A percentile compares a stretch with the other conserved stretches of the same genome.
phyloP scores from a whole-genome alignment of 2,888 invertebrate genomes.

The Chelonus formosanus region DNA sequence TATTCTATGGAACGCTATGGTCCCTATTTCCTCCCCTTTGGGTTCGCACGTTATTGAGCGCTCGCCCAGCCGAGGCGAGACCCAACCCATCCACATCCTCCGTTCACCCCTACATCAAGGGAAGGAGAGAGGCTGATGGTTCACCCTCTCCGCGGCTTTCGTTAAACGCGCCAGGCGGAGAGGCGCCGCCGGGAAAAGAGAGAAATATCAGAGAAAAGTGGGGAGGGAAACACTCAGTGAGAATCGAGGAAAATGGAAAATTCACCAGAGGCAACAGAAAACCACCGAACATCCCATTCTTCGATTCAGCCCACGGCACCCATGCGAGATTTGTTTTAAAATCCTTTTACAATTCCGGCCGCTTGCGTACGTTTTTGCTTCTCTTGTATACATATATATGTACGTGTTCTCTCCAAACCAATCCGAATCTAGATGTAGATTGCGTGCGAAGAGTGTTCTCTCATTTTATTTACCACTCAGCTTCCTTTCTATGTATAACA shows the following conservation, averaged over 20 bases:
- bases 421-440: constrained; percentile 49
- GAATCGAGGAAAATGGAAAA: constrained; percentile 60
- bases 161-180: constrained; percentile 50
- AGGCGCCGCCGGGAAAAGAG: constrained; percentile 24
- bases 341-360: constrained; percentile 63
- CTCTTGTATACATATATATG: too few relatives aligned
- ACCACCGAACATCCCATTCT: constrained; percentile 59
- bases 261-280: constrained; percentile 50
- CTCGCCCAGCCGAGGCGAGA: constrained; percentile 70
- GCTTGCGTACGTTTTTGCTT: constrained; percentile 24
- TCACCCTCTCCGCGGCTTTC: constrained; percentile 47
- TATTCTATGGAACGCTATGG: constrained; percentile 47
- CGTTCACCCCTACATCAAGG: constrained; percentile 52
- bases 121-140: constrained; percentile 37
- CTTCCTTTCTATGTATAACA: background rate
- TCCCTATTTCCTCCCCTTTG: constrained; percentile 67
- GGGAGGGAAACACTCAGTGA: constrained; percentile 41
- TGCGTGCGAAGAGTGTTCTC: constrained; percentile 52
- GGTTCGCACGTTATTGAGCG: constrained; percentile 73
- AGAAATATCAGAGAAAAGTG: constrained; percentile 11
- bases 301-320: constrained; percentile 57
- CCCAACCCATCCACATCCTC: constrained; percentile 66
- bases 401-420: constrained; percentile 21
- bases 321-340: constrained; percentile 64
- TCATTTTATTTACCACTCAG: background rate